Evolutionary conservation across 2,113 vertebrate species (phyloP).

Genomic region (Oenanthe oenanthe): DNA sequence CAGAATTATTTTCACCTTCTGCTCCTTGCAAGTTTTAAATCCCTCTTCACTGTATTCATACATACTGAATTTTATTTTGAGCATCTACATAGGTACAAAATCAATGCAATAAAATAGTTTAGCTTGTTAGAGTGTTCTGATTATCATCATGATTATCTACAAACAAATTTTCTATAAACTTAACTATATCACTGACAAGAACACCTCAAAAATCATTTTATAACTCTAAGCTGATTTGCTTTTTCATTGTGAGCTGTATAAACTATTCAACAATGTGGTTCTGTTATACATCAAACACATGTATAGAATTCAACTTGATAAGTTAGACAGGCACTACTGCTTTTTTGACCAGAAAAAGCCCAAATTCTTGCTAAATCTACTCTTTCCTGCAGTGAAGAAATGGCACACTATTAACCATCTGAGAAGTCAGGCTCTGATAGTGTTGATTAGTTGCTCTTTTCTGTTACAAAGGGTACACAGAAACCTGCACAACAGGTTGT

Average conservation of each 20-base stretch:
- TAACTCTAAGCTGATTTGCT: neutral
- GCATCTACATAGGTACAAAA: neutral
- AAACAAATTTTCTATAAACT: neutral
- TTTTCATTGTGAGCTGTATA: neutral
- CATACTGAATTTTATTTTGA: neutral
- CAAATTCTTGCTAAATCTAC: neutral
- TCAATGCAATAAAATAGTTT: neutral
- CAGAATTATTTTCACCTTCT: neutral
- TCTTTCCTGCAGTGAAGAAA: neutral
- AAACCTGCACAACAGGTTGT: conserved; percentile 42
- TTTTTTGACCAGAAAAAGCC: neutral
- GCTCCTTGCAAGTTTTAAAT: neutral
- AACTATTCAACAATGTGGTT: neutral
- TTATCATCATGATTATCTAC: neutral
- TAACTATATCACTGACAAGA: neutral
- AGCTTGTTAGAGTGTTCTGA: neutral
- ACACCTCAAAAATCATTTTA: neutral
- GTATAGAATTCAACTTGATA: neutral
- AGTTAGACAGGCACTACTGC: neutral
- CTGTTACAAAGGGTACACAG: conserved; percentile 21
- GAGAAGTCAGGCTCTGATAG: neutral
- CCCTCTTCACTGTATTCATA: neutral
- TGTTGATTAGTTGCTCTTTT: neutral
- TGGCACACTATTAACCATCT: neutral
- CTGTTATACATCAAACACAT: neutral